Evolutionary conservation across 2,113 vertebrate species (phyloP).

Genomic region (Lasiurus borealis): DNA sequence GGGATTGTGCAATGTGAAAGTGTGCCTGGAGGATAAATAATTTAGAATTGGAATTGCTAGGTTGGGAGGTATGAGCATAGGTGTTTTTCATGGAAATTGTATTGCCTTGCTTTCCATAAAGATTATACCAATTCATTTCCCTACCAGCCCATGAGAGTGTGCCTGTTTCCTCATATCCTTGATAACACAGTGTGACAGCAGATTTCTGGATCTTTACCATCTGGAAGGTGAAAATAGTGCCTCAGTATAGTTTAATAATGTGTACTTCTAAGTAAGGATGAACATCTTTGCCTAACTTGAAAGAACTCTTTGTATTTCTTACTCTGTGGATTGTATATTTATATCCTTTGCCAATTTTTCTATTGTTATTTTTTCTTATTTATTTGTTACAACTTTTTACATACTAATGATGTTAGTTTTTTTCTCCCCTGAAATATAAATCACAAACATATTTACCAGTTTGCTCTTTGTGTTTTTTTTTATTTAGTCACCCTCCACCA

Average conservation of each 20-base stretch:
- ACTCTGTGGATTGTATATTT: background rate
- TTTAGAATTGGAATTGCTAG: background rate
- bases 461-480: background rate
- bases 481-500: background rate
- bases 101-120: background rate
- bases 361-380: constrained; percentile 49
- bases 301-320: background rate
- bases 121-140: background rate
- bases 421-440: background rate
- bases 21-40: background rate
- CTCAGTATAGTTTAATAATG: background rate
- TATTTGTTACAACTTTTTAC: constrained; percentile 23
- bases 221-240: background rate
- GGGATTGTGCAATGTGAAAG: background rate
- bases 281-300: background rate
- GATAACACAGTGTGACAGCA: background rate
- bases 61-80: background rate
- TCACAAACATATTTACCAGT: background rate
- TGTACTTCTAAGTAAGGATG: background rate
- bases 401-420: background rate
- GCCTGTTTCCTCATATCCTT: background rate
- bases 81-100: background rate
- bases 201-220: background rate
- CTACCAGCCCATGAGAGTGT: background rate
- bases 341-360: constrained; percentile 8